These are phyloP conservation scores for Parazoanthus atlanticus DNA, from an alignment of 92 coral and sea anemone species.

Conservation along the genomic window DNA sequence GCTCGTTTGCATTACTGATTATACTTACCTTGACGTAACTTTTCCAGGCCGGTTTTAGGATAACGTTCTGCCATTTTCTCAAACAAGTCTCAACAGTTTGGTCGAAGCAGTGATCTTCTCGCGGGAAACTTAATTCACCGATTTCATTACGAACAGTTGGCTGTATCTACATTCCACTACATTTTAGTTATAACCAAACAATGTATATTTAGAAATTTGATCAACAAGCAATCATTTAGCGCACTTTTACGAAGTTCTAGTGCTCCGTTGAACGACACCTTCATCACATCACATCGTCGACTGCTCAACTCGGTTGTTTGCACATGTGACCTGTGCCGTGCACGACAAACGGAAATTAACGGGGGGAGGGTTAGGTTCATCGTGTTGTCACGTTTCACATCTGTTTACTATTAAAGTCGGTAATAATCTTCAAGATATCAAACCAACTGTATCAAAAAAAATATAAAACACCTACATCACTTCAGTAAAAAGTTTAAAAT, in stretches of 20 bases:
- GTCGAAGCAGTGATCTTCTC: slow-evolving; percentile 8
- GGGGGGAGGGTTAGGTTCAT: slow-evolving; percentile 22
- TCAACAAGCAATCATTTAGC: not conserved
- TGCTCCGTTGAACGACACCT: slow-evolving; percentile 4
- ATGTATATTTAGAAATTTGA: not conserved
- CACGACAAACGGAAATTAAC: slow-evolving; percentile 27
- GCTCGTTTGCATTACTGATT: not conserved
- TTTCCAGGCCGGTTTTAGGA: slow-evolving; percentile 39
- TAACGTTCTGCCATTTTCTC: slow-evolving; percentile 21
- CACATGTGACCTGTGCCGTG: slow-evolving; percentile 32
- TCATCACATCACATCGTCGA: slow-evolving; percentile 22
- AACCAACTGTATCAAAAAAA: not conserved
- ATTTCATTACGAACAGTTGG: not conserved
- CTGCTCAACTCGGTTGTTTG: slow-evolving; percentile 37
- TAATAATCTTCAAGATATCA: too few species aligned
- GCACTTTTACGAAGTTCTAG: slow-evolving; percentile 2
- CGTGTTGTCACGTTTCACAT: not conserved
- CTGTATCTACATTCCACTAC: slow-evolving; percentile 19
- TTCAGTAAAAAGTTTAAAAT: too few species aligned
- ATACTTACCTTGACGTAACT: slow-evolving; percentile 33
- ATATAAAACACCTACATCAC: not conserved
- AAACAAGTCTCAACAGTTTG: not conserved
- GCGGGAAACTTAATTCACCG: slow-evolving; percentile 14
- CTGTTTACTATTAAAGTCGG: too few species aligned
- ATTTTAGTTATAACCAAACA: slow-evolving; percentile 12